phyloP scores from a whole-genome alignment of 2,888 invertebrate species.

The Drosophila differens region DNA sequence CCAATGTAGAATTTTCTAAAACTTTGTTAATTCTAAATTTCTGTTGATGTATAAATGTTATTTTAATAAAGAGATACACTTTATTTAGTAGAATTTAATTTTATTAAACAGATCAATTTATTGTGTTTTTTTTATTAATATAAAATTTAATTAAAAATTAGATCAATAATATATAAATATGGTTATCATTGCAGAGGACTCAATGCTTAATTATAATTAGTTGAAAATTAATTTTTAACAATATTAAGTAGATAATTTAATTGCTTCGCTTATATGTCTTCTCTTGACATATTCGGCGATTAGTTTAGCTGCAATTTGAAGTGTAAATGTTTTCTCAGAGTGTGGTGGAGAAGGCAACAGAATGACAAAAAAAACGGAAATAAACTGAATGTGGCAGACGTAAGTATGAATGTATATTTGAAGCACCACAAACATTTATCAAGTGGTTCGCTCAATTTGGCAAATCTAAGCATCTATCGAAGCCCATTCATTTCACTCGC shows the following conservation, averaged over 20 bases:
- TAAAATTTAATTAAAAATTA: not conserved
- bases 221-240: not conserved
- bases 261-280: not conserved
- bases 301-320: not conserved
- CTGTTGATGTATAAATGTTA: not conserved
- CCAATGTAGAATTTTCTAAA: not conserved
- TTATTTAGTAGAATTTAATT: not conserved
- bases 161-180: not conserved
- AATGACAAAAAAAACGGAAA: conserved; percentile 3
- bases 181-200: not conserved
- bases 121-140: not conserved
- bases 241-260: not conserved
- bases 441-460: conserved; percentile 64
- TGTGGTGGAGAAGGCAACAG: not conserved
- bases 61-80: not conserved
- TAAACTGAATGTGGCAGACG: conserved; percentile 24
- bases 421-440: conserved; percentile 59
- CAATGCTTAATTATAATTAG: not conserved
- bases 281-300: not conserved
- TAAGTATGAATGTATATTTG: conserved; percentile 53
- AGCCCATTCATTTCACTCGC: conserved; percentile 39
- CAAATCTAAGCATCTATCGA: conserved; percentile 49
- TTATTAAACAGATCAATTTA: not conserved
- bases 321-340: not conserved
- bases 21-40: not conserved